Evolutionary conservation across 1,140 invertebrate species (phyloP).

Genomic region (Cryptotermes secundus): DNA sequence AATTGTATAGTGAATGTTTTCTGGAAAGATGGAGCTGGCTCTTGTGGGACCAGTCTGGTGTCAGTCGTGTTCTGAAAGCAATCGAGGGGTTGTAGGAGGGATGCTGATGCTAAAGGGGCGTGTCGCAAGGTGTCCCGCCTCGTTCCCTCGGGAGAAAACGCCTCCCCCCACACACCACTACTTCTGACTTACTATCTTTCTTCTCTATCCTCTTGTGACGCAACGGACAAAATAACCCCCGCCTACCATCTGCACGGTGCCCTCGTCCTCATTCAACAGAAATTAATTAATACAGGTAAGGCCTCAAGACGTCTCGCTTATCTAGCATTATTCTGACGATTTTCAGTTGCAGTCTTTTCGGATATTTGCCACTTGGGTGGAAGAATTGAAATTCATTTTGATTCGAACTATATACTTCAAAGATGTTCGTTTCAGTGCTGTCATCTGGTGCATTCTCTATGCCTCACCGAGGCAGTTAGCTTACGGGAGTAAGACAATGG

Average conservation of each 20-base stretch:
- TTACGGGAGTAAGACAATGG: too few species aligned
- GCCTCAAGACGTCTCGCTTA: too few species aligned
- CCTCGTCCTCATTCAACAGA: neutral
- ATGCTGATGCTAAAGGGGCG: slow-evolving; percentile 9
- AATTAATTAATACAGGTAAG: neutral
- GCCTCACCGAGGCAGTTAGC: too few species aligned
- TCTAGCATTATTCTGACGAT: too few species aligned
- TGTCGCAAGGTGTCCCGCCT: slow-evolving; percentile 15
- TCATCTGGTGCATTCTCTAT: too few species aligned
- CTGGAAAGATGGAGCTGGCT: slow-evolving; percentile 12
- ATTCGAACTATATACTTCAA: too few species aligned
- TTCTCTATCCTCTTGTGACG: neutral
- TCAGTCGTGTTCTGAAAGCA: slow-evolving; percentile 6
- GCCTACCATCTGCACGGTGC: neutral
- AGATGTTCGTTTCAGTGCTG: too few species aligned
- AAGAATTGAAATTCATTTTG: too few species aligned
- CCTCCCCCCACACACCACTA: slow-evolving; percentile 1
- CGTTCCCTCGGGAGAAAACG: slow-evolving; percentile 8
- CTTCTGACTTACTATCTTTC: neutral
- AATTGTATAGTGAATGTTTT: slow-evolving; percentile 20
- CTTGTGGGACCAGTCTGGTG: slow-evolving; percentile 9
- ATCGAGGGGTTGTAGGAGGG: neutral
- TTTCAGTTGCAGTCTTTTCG: too few species aligned
- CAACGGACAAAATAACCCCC: neutral
- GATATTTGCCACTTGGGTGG: too few species aligned